Percentiles rank a stretch among this genome's conserved stretches.
phyloP scores from a whole-genome alignment of 2,888 invertebrate species.

The Peribatodes rhomboidaria region DNA sequence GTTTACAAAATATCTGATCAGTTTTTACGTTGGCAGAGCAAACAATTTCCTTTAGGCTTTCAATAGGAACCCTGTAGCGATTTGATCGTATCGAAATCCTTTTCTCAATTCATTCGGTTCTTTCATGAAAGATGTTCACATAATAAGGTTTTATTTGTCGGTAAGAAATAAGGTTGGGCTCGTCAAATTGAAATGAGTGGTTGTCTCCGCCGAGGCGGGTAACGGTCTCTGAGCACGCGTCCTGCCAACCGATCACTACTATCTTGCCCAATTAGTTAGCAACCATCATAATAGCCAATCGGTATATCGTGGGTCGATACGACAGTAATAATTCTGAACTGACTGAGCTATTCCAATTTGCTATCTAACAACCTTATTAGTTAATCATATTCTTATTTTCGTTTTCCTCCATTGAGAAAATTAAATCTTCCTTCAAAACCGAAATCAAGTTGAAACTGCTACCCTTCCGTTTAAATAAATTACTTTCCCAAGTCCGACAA shows the following conservation, averaged over 20 bases:
- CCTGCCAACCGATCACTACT: constrained; percentile 52
- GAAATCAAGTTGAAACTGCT: not conserved
- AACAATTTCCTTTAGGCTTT: constrained; percentile 20
- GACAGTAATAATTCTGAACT: not conserved
- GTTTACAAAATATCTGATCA: constrained; percentile 8
- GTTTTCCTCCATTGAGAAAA: not conserved
- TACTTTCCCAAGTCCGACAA: constrained; percentile 14
- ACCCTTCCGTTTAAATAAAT: constrained; percentile 14
- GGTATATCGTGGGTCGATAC: constrained; percentile 38
- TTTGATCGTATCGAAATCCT: constrained; percentile 24
- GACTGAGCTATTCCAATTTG: constrained; percentile 16
- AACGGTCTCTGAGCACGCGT: constrained; percentile 65
- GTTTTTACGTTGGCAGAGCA: not conserved
- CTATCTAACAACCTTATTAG: constrained; percentile 9
- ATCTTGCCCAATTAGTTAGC: constrained; percentile 48
- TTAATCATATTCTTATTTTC: not conserved
- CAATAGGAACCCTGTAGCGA: constrained; percentile 22
- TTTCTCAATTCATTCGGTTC: constrained; percentile 25
- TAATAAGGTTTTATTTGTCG: constrained; percentile 52
- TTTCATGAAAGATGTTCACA: constrained; percentile 38
- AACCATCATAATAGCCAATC: constrained; percentile 47
- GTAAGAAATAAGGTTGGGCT: constrained; percentile 55
- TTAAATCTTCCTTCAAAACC: not conserved
- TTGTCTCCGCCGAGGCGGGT: constrained; percentile 58
- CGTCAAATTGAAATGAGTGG: constrained; percentile 66